Evolutionary conservation across 2,888 invertebrate genomes (phyloP).

Genomic region (Noctua fimbriata): DNA sequence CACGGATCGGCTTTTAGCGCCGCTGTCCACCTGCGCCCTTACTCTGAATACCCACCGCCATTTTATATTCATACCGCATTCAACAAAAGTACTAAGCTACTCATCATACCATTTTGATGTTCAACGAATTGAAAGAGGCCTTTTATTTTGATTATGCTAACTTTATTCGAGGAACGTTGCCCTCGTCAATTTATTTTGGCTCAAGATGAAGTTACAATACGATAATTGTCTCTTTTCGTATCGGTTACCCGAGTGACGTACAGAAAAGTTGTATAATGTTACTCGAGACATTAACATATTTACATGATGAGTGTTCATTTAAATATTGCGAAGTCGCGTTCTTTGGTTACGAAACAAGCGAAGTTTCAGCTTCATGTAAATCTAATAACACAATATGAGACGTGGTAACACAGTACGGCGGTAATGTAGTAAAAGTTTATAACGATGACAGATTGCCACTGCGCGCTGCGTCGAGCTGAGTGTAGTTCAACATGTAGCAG

Average conservation of each 20-base stretch:
- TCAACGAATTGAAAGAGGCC: constrained; percentile 60
- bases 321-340: constrained; percentile 40
- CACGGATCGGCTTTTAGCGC: constrained; percentile 79
- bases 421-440: constrained; percentile 60
- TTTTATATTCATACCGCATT: constrained; percentile 62
- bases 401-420: constrained; percentile 26
- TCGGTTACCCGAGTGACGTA: constrained; percentile 31
- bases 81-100: constrained; percentile 54
- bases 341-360: constrained; percentile 42
- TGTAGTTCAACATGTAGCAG: constrained; percentile 7
- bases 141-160: constrained; percentile 61
- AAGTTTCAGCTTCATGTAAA: constrained; percentile 61
- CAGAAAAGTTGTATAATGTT: constrained; percentile 50
- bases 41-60: constrained; percentile 59
- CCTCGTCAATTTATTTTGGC: constrained; percentile 52
- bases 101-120: constrained; percentile 55
- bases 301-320: constrained; percentile 43
- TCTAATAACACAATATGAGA: constrained; percentile 52
- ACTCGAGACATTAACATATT: constrained; percentile 50
- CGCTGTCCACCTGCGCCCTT: constrained; percentile 76
- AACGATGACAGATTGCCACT: constrained; percentile 57
- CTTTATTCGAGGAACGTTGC: constrained; percentile 38
- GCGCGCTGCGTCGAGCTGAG: constrained; percentile 15
- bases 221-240: constrained; percentile 47
- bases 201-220: constrained; percentile 47